Base-by-base conservation (phyloP, 2,888 invertebrate genomes). In the Petrophora chlorosata region DNA sequence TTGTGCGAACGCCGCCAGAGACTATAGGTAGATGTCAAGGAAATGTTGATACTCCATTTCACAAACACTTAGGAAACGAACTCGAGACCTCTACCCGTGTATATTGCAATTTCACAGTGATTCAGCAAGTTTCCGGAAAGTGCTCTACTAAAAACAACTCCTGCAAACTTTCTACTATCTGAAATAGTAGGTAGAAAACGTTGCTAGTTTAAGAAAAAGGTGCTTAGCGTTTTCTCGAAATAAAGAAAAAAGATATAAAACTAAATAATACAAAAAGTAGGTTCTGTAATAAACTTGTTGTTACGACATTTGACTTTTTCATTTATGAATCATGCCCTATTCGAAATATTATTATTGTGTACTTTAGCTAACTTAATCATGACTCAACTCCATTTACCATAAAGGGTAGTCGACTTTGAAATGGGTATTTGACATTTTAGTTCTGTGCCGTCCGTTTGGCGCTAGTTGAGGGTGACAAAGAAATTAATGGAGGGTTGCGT, bases 351-450 rank as follows among this genome's bases (percentile, higher is more conserved):
- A 50, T 51, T 42, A 45, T 29, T 46, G 38, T 51, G 41, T 51
- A 51, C 41, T 51, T 53, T 35, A 33, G 46, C 36, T 52, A 49
- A 57, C 52, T 52, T 49, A 57, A 57, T 57, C 51, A 57, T 54
- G 54, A 48, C 38, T 47, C 49, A 44, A 50, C 48, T 42, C 56
- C 44, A 53, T 53, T 53, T 53, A 42, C 48, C 39, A 38, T 38
- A 41, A 52, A 47, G 52, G 57, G 46, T 40, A 45, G 28, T 34
- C 14, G 55, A 56, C 50, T 43, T 56, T 59, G 54, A 56, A 56
- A 54, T 56, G 56, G 59, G 56, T 56, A 45, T 56, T 54, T 56
- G 53, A 48, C 47, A 56, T 54, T 59, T 53, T 41, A 48, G 50
- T 54, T 54, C 34, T 48, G 44, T 36, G 38, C 32, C 45, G 42